These are phyloP conservation scores for Acropora yongei DNA, from an alignment of 64 coral and sea anemone genomes.

Conservation along the genomic window DNA sequence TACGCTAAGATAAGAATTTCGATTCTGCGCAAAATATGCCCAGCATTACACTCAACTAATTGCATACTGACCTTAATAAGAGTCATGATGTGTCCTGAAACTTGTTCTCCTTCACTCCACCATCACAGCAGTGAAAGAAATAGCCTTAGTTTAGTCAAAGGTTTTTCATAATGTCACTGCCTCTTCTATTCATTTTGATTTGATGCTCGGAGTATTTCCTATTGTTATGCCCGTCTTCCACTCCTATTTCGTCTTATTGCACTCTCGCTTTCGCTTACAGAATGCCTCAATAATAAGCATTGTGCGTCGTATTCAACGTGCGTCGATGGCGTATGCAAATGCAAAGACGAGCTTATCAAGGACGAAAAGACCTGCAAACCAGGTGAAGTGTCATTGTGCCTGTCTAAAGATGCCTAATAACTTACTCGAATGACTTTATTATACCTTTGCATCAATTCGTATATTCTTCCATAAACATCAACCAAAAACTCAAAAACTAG, in stretches of 20 bases:
- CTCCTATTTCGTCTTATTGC: neutral
- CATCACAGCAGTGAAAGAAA: no score
- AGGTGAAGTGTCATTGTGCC: neutral
- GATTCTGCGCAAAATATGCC: no score
- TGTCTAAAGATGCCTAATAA: neutral
- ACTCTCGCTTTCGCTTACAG: neutral
- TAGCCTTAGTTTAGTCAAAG: no score
- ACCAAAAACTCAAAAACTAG: no score
- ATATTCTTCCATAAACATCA: neutral
- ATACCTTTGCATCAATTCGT: neutral
- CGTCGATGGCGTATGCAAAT: neutral
- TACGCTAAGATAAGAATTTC: no score
- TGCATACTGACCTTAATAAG: no score
- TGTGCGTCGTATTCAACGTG: slow-evolving; percentile 1
- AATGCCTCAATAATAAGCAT: slow-evolving; percentile 1
- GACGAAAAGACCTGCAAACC: slow-evolving; percentile 10
- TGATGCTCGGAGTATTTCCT: no score
- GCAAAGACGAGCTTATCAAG: slow-evolving; percentile 29
- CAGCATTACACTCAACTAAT: no score
- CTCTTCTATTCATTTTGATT: no score
- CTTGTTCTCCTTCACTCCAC: no score
- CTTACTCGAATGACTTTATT: neutral
- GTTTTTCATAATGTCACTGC: no score
- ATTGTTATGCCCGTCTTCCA: neutral
- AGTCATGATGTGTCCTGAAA: no score